Evolutionary conservation across 2,113 vertebrate genomes (phyloP).

Genomic region (Centropus unirufus): DNA sequence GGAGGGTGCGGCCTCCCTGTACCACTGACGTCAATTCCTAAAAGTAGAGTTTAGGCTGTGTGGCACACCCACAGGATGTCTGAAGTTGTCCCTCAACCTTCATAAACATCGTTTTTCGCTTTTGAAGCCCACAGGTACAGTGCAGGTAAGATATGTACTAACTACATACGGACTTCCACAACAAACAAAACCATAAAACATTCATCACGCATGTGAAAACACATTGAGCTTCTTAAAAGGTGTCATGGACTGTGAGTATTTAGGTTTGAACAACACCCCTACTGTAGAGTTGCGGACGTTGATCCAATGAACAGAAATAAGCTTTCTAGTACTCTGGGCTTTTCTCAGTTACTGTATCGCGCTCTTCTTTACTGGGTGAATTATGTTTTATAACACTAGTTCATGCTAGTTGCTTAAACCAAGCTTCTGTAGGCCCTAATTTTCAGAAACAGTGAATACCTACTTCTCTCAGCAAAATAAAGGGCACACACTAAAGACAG

Average conservation of each 20-base stretch:
- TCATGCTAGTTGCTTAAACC: not conserved
- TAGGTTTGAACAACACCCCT: not conserved
- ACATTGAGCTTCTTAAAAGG: not conserved
- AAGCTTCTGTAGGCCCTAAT: not conserved
- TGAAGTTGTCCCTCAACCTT: conserved; percentile 42
- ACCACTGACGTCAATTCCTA: conserved; percentile 56
- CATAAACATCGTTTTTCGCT: conserved; percentile 33
- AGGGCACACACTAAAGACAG: not conserved
- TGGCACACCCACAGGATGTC: conserved; percentile 63
- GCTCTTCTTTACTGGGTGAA: not conserved
- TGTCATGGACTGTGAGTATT: not conserved
- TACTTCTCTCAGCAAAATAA: not conserved
- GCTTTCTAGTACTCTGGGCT: fast-evolving
- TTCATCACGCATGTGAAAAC: fast-evolving
- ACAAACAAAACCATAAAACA: not conserved
- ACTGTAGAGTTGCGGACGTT: not conserved
- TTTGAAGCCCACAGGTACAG: not conserved
- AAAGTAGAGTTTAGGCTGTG: conserved; percentile 58
- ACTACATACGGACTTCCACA: not conserved
- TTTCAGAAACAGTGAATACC: not conserved
- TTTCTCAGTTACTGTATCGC: not conserved
- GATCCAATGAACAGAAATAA: not conserved
- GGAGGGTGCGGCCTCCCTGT: conserved; percentile 49
- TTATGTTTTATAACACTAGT: not conserved
- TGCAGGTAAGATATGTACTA: not conserved